These are phyloP conservation scores for Gobio gobio DNA, from an alignment of 2,113 vertebrate species.

Conservation along the genomic window DNA sequence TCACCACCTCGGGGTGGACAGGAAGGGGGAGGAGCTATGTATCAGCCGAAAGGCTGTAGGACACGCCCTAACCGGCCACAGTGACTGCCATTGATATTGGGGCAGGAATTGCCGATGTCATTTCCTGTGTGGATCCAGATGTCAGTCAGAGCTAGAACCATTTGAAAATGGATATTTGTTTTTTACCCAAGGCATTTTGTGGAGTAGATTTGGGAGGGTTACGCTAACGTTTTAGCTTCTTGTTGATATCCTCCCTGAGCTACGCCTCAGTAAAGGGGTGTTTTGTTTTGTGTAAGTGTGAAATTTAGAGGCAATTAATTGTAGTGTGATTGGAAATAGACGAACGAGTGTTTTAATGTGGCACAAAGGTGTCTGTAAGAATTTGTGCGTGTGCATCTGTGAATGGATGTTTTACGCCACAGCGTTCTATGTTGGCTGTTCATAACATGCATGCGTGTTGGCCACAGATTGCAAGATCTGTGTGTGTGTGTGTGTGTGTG, in stretches of 20 bases:
- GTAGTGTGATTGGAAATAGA: slow-evolving; percentile 35
- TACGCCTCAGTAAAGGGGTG: slow-evolving; percentile 20
- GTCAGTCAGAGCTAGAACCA: slow-evolving; percentile 39
- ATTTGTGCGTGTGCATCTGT: slow-evolving; percentile 1
- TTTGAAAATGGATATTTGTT: slow-evolving; percentile 15
- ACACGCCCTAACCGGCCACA: slow-evolving; percentile 30
- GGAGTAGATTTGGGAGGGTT: slow-evolving; percentile 37
- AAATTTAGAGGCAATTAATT: slow-evolving; percentile 40
- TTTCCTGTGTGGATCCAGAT: slow-evolving; percentile 41
- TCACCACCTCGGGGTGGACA: slow-evolving; percentile 65
- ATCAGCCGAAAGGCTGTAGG: slow-evolving; percentile 3
- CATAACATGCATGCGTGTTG: slow-evolving; percentile 12
- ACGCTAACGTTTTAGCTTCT: slow-evolving; percentile 26
- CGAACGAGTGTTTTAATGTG: background rate
- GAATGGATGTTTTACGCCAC: slow-evolving; percentile 2
- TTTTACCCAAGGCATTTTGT: slow-evolving; percentile 34
- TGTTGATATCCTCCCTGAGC: slow-evolving; percentile 29
- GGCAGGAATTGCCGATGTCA: slow-evolving; percentile 31
- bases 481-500: background rate
- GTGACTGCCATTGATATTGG: slow-evolving; percentile 36
- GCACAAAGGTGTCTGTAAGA: background rate
- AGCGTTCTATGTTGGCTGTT: slow-evolving; percentile 28
- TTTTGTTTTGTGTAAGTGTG: slow-evolving; percentile 44
- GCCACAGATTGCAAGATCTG: slow-evolving; percentile 6
- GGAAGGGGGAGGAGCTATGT: slow-evolving; percentile 25